phyloP scores from a whole-genome alignment of 2,888 invertebrate genomes.

The Ommatoiulus sabulosus region DNA sequence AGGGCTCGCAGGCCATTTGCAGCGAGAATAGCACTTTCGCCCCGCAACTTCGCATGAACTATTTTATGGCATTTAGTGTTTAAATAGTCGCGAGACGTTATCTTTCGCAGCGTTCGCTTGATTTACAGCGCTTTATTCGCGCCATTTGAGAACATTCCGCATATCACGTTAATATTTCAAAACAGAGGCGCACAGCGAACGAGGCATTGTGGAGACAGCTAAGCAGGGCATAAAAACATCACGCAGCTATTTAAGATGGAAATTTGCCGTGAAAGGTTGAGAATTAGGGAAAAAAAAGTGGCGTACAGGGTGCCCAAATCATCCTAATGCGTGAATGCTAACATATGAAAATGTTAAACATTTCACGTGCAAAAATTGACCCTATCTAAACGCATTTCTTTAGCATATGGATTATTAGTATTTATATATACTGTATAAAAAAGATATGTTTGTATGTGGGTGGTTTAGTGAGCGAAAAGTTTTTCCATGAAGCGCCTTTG shows the following conservation, averaged over 20 bases:
- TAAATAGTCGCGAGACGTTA: slow-evolving; percentile 50
- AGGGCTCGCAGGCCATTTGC: not conserved
- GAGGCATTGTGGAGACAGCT: not conserved
- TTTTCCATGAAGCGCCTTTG: too few species aligned
- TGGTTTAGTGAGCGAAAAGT: too few species aligned
- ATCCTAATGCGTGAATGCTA: too few species aligned
- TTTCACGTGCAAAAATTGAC: too few species aligned
- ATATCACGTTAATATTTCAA: slow-evolving; percentile 19
- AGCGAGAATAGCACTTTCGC: not conserved
- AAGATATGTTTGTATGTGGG: too few species aligned
- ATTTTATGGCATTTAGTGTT: slow-evolving; percentile 49
- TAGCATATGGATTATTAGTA: too few species aligned
- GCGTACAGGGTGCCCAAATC: too few species aligned
- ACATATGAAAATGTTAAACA: too few species aligned
- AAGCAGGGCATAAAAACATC: slow-evolving; percentile 19
- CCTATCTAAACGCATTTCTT: too few species aligned
- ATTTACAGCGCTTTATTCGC: slow-evolving; percentile 50
- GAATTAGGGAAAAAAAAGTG: not conserved
- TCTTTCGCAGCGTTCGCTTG: slow-evolving; percentile 32
- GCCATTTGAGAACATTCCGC: slow-evolving; percentile 40
- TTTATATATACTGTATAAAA: too few species aligned
- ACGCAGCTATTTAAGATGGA: slow-evolving; percentile 1
- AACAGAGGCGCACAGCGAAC: not conserved
- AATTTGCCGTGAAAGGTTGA: not conserved
- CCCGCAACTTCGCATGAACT: slow-evolving; percentile 39